A percentile compares a stretch with the other conserved stretches of the same genome.
Evolutionary conservation across 1,140 invertebrate genomes (phyloP).

Genomic region (Notospermus geniculatus): DNA sequence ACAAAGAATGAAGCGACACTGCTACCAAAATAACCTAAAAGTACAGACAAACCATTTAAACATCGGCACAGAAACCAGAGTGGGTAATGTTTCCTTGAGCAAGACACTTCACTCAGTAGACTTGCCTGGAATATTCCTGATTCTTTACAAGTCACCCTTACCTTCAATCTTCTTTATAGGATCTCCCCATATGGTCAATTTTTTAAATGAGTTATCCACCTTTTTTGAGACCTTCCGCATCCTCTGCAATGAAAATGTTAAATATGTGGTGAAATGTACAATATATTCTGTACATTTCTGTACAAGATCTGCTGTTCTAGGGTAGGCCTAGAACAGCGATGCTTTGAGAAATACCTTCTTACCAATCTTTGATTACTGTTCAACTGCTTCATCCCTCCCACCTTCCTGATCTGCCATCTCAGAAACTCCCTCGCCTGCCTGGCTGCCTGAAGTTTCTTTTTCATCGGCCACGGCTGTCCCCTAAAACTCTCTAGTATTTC

Average conservation of each 20-base stretch:
- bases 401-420: background rate
- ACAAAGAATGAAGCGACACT: constrained; percentile 72
- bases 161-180: constrained; percentile 11
- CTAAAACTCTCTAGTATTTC: background rate
- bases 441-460: constrained; percentile 6
- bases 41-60: constrained; percentile 7
- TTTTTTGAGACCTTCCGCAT: background rate
- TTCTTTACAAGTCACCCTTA: constrained; percentile 2
- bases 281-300: too few relatives aligned
- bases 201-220: background rate
- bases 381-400: background rate
- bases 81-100: too few relatives aligned
- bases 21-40: constrained; percentile 64
- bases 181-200: constrained; percentile 3
- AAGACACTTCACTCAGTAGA: too few relatives aligned
- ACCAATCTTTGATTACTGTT: background rate
- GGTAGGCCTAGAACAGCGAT: too few relatives aligned
- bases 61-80: too few relatives aligned
- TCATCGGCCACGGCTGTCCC: constrained; percentile 11
- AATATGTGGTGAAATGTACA: too few relatives aligned
- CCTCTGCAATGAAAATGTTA: background rate
- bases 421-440: constrained; percentile 11
- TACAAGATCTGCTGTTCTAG: too few relatives aligned
- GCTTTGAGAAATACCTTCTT: too few relatives aligned
- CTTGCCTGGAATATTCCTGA: too few relatives aligned